phyloP scores from a whole-genome alignment of 2,797 vertebrate genomes.

The Bovichtus variegatus region DNA sequence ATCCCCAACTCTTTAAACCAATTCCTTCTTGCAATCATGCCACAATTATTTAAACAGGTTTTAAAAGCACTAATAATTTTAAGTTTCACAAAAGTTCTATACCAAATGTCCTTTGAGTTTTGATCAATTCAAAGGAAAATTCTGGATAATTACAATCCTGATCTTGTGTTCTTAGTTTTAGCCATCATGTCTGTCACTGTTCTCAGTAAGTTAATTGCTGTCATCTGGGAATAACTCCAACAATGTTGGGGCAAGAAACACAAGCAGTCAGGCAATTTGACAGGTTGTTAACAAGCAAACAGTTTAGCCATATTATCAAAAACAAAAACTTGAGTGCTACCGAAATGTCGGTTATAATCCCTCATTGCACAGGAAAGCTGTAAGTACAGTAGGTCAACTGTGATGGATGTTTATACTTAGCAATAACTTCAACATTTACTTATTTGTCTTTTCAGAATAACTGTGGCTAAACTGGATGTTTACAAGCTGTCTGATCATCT shows the following conservation, averaged over 20 bases:
- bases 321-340: not conserved
- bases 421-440: not conserved
- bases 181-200: accelerated
- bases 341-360: not conserved
- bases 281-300: not conserved
- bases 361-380: not conserved
- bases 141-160: not conserved
- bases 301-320: not conserved
- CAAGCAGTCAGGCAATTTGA: not conserved
- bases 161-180: not conserved
- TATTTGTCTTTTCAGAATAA: not conserved
- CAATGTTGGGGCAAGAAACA: not conserved
- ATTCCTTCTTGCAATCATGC: not conserved
- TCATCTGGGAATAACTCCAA: not conserved
- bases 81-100: not conserved
- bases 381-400: not conserved
- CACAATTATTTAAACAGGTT: not conserved
- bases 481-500: not conserved
- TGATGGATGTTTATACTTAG: not conserved
- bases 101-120: not conserved
- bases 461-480: not conserved
- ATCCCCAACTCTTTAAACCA: not conserved
- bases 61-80: not conserved
- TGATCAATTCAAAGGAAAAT: not conserved
- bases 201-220: not conserved